Evolutionary conservation across 2,888 invertebrate species (phyloP), one percentile per base, ranked within the genome.

Genomic region (Dorcus hopei): DNA sequence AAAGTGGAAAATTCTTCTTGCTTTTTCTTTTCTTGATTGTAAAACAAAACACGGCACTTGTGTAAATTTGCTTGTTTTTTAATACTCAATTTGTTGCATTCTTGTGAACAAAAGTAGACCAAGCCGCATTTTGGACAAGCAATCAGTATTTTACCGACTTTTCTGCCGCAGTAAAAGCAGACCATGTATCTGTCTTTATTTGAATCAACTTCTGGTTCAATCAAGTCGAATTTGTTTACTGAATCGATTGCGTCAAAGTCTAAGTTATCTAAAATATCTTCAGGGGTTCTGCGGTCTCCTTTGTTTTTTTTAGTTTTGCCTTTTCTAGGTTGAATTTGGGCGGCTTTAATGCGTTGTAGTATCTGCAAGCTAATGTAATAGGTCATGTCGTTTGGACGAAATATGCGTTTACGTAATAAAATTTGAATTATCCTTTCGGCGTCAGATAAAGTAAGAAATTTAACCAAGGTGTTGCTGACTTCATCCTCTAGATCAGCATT

Each of bases 51-150:
- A 16, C 58, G 56, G 50, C 71, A 71, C 38, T 63, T 61, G 48
- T 71, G 69, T 64, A 69, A 51, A 33, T 39, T 61, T 63, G 65
- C 66, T 52, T 61, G 47, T 64, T 71, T 54, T 7, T 33, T 33
- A 57, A 58, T 65, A 55, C 67, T 72, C 49, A 59, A 49, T 49
- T 63, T 67, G 54, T 75, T 76, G 56, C 78, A 78, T 51, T 72
- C 62, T 57, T 68, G 58, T 0, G 75, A 75, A 61, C 78, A 78
- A 61, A 74, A 78, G 49, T 71, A 70, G 8, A 77, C 67, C 33
- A 72, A 47, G 43, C 70, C 69, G 60, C 78, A 78, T 55, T 61
- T 61, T 0, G 77, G 76, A 62, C 78, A 78, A 3, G 55, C 11
- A 9, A 72, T 57, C 11, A 77, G 61, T 7, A 61, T 56, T 54